phyloP scores from a whole-genome alignment of 2,888 invertebrate genomes.

The Synanthedon vespiformis region DNA sequence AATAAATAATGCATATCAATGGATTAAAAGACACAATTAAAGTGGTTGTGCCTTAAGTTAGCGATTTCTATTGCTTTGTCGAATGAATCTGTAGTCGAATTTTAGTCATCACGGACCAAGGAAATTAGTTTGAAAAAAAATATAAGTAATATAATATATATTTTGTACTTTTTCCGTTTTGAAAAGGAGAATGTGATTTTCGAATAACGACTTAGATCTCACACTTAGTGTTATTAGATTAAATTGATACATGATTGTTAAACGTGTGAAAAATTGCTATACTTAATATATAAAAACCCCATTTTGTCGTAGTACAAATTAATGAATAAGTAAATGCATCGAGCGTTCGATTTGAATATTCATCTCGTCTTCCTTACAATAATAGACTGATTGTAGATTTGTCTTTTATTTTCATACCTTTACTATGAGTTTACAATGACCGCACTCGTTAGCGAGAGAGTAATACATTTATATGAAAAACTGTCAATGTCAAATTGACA shows the following conservation, averaged over 20 bases:
- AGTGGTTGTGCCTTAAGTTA: slow-evolving; percentile 54
- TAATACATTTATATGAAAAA: too few species aligned
- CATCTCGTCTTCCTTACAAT: slow-evolving; percentile 51
- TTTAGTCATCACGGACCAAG: slow-evolving; percentile 56
- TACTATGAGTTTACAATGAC: too few species aligned
- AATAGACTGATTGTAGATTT: slow-evolving; percentile 55
- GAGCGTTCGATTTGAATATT: slow-evolving; percentile 18
- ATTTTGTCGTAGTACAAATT: slow-evolving; percentile 61
- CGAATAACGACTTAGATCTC: slow-evolving; percentile 23
- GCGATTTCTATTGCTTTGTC: slow-evolving; percentile 27
- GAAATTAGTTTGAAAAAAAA: slow-evolving; percentile 37
- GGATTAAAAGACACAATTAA: slow-evolving; percentile 42
- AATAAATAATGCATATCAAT: background rate
- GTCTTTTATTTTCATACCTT: slow-evolving; percentile 29
- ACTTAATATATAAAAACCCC: slow-evolving; percentile 20
- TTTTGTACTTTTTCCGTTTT: slow-evolving; percentile 56
- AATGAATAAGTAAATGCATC: slow-evolving; percentile 44
- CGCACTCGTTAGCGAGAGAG: too few species aligned
- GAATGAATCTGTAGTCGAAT: slow-evolving; percentile 21
- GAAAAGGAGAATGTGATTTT: slow-evolving; percentile 23
- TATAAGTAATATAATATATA: slow-evolving; percentile 32
- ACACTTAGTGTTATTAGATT: slow-evolving; percentile 38
- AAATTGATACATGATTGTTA: slow-evolving; percentile 25
- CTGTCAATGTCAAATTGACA: too few species aligned
- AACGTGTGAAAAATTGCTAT: slow-evolving; percentile 18